Base-by-base conservation (phyloP, 2,888 invertebrate species). In the Macrophya alboannulata region DNA sequence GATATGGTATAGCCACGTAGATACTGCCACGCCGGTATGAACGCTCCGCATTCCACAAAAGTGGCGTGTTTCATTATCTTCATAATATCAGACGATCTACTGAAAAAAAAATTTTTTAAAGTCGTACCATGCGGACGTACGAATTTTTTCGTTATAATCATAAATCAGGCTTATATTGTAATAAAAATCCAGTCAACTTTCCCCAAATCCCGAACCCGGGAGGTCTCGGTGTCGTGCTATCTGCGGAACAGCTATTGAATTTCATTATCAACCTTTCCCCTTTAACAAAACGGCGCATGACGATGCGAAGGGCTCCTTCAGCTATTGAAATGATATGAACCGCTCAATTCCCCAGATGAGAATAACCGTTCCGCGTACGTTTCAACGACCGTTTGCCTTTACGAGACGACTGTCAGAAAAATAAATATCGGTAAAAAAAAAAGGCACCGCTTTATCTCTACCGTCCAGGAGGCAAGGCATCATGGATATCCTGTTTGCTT, bases 311-410 rank as follows among this genome's bases (percentile, higher is more conserved):
- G 72, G 76, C 84, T 76, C 74, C 76, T 84, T 74, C 74, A 68
- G 84, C 62, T 76, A 45, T 84, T 74, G 76, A 76, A 76, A 84
- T 62, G 74, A 76, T 84, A 84, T 84, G 84, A 84, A 59, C 84
- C 62, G 84, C 84, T 74, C 84, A 74, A 84, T 84, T 84, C 84
- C 74, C 74, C 40, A 84, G 84, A 59, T 76, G 84, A 62, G 74
- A 84, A 84, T 84, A 84, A 84, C 84, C 76, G 72, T 76, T 84
- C 76, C 45, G 25, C 72, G 84, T 84, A 76, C 84, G 62, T 74
- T 76, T 81, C 81, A 81, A 81, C 62, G 62, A 62, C 37, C 81
- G 81, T 81, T 81, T 81, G 40, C 81, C 81, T 81, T 81, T 81
- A 81, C 81, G 81, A 81, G 62, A 81, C 81, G 81, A 81, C 81